These are phyloP conservation scores for Apis dorsata DNA, from an alignment of 1,140 invertebrate species.

Conservation along the genomic window DNA sequence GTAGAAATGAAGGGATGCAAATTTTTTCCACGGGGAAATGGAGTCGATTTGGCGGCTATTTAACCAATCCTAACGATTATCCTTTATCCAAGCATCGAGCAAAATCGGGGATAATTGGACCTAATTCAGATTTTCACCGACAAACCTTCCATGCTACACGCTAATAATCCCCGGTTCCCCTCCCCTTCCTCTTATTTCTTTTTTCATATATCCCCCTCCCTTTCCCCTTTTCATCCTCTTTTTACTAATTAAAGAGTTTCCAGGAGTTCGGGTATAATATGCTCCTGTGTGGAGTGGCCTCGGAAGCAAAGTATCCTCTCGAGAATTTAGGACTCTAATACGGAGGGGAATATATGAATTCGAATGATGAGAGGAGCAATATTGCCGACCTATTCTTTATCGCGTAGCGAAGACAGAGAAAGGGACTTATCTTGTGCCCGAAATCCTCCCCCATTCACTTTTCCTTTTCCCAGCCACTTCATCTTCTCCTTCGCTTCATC, in stretches of 20 bases:
- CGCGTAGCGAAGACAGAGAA: constrained; percentile 59
- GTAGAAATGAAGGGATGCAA: background rate
- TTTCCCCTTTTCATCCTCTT: constrained; percentile 13
- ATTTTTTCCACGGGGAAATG: background rate
- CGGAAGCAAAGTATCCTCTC: constrained; percentile 51
- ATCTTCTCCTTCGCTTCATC: background rate
- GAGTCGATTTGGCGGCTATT: background rate
- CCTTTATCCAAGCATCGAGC: constrained; percentile 1
- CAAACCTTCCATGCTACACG: background rate
- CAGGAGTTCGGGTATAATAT: constrained; percentile 34
- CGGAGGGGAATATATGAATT: constrained; percentile 67
- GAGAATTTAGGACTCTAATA: constrained; percentile 68
- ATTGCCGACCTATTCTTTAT: constrained; percentile 64
- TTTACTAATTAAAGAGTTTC: constrained; percentile 56
- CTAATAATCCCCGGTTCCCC: constrained; percentile 6
- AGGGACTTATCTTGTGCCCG: background rate
- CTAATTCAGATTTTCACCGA: constrained; percentile 7
- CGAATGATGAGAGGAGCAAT: constrained; percentile 64
- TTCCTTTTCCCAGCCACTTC: background rate
- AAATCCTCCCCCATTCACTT: background rate
- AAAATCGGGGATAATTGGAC: constrained; percentile 31
- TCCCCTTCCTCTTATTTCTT: background rate
- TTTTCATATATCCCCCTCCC: background rate
- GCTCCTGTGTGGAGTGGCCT: constrained; percentile 11
- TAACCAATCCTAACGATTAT: constrained; percentile 11